Evolutionary conservation across 2,888 invertebrate genomes (phyloP), one percentile per base, ranked within the genome.

Genomic region (Chymomyza amoena): DNA sequence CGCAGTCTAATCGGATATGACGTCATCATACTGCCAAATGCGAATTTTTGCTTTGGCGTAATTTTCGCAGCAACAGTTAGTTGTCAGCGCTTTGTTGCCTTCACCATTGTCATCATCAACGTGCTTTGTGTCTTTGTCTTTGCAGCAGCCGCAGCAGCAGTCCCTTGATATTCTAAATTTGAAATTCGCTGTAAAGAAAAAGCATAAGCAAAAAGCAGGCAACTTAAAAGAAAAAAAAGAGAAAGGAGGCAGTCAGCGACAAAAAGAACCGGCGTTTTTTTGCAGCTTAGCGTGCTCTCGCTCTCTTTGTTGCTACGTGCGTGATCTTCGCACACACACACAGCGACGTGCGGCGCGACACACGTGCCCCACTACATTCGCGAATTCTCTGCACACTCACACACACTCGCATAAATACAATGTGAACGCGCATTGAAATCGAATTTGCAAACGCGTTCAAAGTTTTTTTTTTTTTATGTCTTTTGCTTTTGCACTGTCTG

Each of bases 331-430:
- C 75, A 75, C 82, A 72, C 74, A 78, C 57, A 75, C 56, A 73
- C 16, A 64, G 75, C 71, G 76, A 25, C 15, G 20, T 32, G 39
- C 57, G 4, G 10, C 20, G 57, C 64, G 73, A 74, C 80, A 84
- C 90, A 91, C 90, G 90, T 91, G 90, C 91, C 90, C 89, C 89
- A 89, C 87, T 88, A 91, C 90, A 91, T 81, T 86, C 68, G 86
- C 87, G 82, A 80, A 84, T 79, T 83, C 78, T 82, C 80, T 74
- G 72, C 39, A 7, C 39, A 28, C 60, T 9, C 6, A 60, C 54
- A 51, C 15, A 51, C 51, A 51, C 16, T 18, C 28, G 6, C 18
- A 18, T 64, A 62, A 57, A 61, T 13, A 52, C 32, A 20, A 25
- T 25, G 25, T 25, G 25, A 25, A 25, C 18, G 16, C 45, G 32